Base-by-base conservation (phyloP, 2,797 vertebrate species). In the Coreius guichenoti region DNA sequence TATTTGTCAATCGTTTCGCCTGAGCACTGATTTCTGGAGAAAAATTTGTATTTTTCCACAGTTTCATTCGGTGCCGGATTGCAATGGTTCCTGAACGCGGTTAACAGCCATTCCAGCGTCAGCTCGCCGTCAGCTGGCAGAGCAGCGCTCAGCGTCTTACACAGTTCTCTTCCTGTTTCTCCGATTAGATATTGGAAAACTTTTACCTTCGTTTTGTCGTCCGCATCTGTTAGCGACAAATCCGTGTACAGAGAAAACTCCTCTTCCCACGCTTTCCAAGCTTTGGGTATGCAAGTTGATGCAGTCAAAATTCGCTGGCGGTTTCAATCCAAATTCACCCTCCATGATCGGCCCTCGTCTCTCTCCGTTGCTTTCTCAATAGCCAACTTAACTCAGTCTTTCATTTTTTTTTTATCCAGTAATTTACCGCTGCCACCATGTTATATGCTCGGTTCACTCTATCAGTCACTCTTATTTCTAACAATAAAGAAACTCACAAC, bases 181-280 rank as follows among this genome's bases (percentile, higher is more conserved):
- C 83, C 43, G 4, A 85, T 85, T 36, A 87, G 58, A 56, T 85
- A 85, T n/a, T 81, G 33, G 56, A 85, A 85, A 2, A 85, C 45
- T 70, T 87, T 85, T 36, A 79, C 83, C 58, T 83, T n/a, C n/a
- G n/a, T n/a, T n/a, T n/a, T n/a, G n/a, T n/a, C n/a, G n/a, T n/a
- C n/a, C n/a, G 69, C 63, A 0, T 31, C 63, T 17, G 29, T 17
- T n/a, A n/a, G n/a, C n/a, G n/a, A n/a, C n/a, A n/a, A n/a, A n/a
- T n/a, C n/a, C n/a, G n/a, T n/a, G n/a, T n/a, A n/a, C n/a, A n/a
- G n/a, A n/a, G n/a, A n/a, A n/a, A n/a, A n/a, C n/a, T n/a, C n/a
- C n/a, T n/a, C n/a, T n/a, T n/a, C n/a, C n/a, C n/a, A n/a, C n/a
- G n/a, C n/a, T n/a, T n/a, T n/a, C n/a, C n/a, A n/a, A n/a, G n/a